Conservation (phyloP, 2,797 vertebrate genomes). For the Sorex maritimensis region DNA sequence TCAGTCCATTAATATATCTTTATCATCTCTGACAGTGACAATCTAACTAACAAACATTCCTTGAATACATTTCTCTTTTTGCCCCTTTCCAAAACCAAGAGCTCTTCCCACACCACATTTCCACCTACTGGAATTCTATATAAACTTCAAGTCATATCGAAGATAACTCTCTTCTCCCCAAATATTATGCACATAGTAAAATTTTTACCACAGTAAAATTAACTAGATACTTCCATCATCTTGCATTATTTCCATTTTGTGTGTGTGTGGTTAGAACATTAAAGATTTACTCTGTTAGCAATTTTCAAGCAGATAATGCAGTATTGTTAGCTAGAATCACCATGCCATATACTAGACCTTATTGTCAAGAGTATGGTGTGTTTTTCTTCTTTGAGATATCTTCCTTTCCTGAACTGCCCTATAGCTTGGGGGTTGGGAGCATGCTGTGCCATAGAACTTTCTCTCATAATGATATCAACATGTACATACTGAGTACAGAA, state of each 20-base stretch:
- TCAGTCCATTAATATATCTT: not conserved
- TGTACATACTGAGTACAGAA: not conserved
- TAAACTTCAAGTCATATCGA: not conserved
- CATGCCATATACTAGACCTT: not conserved
- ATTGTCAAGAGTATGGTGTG: not conserved
- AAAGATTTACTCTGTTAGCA: not conserved
- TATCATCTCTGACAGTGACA: not conserved
- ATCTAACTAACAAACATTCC: not conserved
- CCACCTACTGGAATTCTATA: not conserved
- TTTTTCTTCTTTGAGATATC: constrained; percentile 25
- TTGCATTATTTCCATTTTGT: not conserved
- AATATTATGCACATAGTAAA: not conserved
- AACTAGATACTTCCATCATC: not conserved
- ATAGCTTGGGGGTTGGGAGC: not conserved
- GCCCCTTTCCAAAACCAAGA: not conserved
- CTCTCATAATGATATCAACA: not conserved
- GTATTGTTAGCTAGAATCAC: not conserved
- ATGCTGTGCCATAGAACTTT: not conserved
- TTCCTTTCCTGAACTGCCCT: not conserved
- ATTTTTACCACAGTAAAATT: not conserved
- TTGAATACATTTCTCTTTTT: not conserved
- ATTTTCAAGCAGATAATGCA: not conserved
- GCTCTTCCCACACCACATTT: not conserved
- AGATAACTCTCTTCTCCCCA: not conserved
- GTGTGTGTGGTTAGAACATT: not conserved